phyloP scores from a whole-genome alignment of 2,888 invertebrate genomes.

The Drosophila multiciliata region DNA sequence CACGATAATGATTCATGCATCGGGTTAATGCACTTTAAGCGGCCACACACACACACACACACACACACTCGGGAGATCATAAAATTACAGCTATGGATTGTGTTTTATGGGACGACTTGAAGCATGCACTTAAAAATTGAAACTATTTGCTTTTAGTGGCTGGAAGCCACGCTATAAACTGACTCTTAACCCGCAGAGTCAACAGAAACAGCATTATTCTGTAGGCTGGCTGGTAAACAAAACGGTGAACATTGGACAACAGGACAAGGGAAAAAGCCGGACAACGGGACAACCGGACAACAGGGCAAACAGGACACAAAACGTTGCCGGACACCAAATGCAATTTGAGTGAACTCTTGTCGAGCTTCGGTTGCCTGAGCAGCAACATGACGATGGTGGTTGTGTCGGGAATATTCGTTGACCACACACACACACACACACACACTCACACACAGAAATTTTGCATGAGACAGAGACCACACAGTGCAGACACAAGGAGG shows the following conservation, averaged over 20 bases:
- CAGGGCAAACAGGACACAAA: background rate
- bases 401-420: slow-evolving; percentile 54
- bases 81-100: slow-evolving; percentile 24
- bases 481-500: slow-evolving; percentile 42
- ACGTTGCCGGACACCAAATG: slow-evolving; percentile 65
- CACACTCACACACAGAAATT: slow-evolving; percentile 66
- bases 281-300: slow-evolving; percentile 14
- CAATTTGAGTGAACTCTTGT: slow-evolving; percentile 80
- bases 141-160: slow-evolving; percentile 52
- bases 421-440: slow-evolving; percentile 64
- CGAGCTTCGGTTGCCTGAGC: slow-evolving; percentile 71
- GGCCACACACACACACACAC: background rate
- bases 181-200: slow-evolving; percentile 6
- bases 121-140: slow-evolving; percentile 52
- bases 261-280: slow-evolving; percentile 1
- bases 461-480: slow-evolving; percentile 67
- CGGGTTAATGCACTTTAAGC: slow-evolving; percentile 41
- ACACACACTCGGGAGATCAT: slow-evolving; percentile 20
- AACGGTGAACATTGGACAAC: slow-evolving; percentile 41
- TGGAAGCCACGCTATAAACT: slow-evolving; percentile 32
- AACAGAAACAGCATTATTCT: slow-evolving; percentile 46
- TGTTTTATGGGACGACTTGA: slow-evolving; percentile 40
- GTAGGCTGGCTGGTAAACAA: slow-evolving; percentile 58
- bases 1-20: slow-evolving; percentile 40
- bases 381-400: slow-evolving; percentile 56